These are phyloP conservation scores for Melanotaenia duboulayi DNA, from an alignment of 2,113 vertebrate genomes.

Conservation along the genomic window DNA sequence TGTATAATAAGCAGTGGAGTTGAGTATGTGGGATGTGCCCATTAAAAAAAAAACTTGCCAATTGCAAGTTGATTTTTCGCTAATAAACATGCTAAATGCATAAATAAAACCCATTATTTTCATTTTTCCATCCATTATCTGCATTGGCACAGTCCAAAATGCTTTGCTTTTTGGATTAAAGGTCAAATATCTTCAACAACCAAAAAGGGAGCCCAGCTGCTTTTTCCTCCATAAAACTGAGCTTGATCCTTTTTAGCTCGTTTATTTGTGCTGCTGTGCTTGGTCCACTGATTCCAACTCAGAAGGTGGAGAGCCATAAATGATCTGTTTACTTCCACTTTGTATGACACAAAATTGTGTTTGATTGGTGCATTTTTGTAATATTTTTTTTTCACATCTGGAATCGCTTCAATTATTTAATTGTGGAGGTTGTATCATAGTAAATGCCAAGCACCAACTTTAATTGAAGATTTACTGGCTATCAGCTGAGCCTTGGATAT, in stretches of 20 bases:
- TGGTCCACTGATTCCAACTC: constrained; percentile 7
- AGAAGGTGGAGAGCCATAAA: constrained; percentile 4
- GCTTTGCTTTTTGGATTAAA: background rate
- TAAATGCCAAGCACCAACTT: background rate
- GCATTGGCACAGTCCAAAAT: no score
- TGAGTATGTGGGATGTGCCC: no score
- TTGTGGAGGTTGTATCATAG: background rate
- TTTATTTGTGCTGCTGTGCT: constrained; percentile 9
- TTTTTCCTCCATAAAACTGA: background rate
- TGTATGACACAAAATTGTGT: constrained; percentile 1
- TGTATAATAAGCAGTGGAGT: no score
- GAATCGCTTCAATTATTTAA: background rate
- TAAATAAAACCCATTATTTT: no score
- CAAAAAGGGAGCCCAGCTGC: background rate
- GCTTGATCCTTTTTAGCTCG: constrained; percentile 13
- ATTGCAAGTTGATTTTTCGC: no score
- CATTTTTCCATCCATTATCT: no score
- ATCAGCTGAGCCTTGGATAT: background rate
- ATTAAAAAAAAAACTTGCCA: no score
- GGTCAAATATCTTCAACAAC: background rate
- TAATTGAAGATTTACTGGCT: background rate
- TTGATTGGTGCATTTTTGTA: background rate
- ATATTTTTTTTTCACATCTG: background rate
- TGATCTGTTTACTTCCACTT: constrained; percentile 2
- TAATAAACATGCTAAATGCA: no score